Conservation (phyloP, 2,888 invertebrate species). For the Torymus tubicola region DNA sequence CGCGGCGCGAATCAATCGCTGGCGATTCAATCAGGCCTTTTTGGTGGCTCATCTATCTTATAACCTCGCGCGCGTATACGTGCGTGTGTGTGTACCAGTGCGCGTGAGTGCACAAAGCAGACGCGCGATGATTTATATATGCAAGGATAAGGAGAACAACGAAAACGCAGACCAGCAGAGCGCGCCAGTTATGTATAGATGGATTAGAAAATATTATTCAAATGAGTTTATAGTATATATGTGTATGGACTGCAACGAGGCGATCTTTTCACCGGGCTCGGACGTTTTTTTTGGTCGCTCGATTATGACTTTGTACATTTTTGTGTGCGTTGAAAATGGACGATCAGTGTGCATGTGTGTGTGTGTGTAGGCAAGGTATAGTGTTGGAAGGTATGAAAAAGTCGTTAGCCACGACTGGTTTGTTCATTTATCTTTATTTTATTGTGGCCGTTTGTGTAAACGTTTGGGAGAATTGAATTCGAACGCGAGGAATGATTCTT, state of each 20-base stretch:
- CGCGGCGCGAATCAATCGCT: no score
- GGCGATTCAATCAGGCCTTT: no score
- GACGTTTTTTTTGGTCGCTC: not conserved
- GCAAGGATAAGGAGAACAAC: not conserved
- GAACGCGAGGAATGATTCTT: slow-evolving; percentile 12
- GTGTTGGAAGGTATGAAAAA: slow-evolving; percentile 10
- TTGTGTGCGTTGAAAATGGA: not conserved
- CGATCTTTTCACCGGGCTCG: no score
- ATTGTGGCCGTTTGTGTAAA: not conserved
- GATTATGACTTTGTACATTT: slow-evolving; percentile 36
- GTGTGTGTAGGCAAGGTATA: no score
- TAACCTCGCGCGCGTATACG: no score
- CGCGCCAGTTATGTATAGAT: not conserved
- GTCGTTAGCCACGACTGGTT: slow-evolving; percentile 11
- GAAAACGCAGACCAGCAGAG: not conserved
- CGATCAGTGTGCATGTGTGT: no score
- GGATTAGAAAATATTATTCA: slow-evolving; percentile 56
- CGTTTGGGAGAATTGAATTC: slow-evolving; percentile 15
- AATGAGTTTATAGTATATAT: not conserved
- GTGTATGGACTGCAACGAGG: no score
- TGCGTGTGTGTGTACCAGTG: no score
- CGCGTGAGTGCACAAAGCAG: no score
- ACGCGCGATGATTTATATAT: not conserved
- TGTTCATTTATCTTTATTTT: not conserved
- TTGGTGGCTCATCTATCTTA: no score